Evolutionary conservation across 2,888 invertebrate species (phyloP).

Genomic region (Sarcophaga carnaria): DNA sequence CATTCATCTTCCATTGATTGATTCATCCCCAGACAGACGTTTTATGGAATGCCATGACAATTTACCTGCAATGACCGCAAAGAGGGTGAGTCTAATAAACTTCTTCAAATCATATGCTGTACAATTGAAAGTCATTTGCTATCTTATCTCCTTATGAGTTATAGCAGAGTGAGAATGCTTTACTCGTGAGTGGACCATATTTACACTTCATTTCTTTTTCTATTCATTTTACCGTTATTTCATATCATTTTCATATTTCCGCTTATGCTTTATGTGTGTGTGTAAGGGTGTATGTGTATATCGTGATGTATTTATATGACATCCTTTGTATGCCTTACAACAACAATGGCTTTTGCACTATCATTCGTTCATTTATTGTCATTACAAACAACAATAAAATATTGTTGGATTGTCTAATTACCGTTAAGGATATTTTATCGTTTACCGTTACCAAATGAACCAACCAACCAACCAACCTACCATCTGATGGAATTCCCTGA

Average conservation of each 20-base stretch:
- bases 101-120: not conserved
- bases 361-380: no score
- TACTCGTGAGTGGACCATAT: not conserved
- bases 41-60: conserved; percentile 9
- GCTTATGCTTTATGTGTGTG: not conserved
- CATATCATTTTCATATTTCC: not conserved
- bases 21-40: no score
- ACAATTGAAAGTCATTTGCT: not conserved
- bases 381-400: not conserved
- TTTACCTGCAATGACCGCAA: conserved; percentile 10
- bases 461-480: no score
- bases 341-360: no score
- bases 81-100: not conserved
- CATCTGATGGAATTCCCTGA: no score
- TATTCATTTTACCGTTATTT: not conserved
- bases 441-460: no score
- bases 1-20: not conserved
- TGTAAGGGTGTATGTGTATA: not conserved
- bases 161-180: no score
- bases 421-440: no score
- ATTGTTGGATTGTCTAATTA: not conserved
- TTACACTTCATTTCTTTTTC: not conserved
- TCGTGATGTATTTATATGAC: not conserved
- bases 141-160: no score
- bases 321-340: no score